Conservation (phyloP, 2,113 vertebrate species). For the Rissa tridactyla region DNA sequence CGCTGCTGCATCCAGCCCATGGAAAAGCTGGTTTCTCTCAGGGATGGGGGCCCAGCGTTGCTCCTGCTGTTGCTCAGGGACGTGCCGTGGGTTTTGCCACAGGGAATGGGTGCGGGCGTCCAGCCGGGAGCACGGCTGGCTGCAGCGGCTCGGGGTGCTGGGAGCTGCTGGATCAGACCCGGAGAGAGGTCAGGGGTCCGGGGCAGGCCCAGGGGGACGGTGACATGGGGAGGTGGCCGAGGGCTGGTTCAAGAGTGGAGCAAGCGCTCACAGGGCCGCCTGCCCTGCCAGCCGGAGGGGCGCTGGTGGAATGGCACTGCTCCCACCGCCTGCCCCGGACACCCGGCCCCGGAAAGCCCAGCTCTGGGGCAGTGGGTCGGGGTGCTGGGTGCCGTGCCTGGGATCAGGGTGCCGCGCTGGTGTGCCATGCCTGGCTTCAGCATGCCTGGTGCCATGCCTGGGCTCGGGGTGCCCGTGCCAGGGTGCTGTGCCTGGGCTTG, state of each 20-base stretch:
- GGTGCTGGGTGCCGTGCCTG: neutral
- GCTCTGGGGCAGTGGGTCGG: neutral
- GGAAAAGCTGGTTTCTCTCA: neutral
- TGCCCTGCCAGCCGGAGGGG: neutral
- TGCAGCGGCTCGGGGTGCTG: neutral
- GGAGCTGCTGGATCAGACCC: neutral
- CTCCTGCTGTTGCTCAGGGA: neutral
- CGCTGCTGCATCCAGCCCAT: rapidly evolving
- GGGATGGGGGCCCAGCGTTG: neutral
- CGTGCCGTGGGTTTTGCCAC: rapidly evolving
- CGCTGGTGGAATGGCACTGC: neutral
- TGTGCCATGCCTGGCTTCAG: neutral
- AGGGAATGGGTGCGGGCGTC: neutral
- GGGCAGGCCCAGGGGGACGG: rapidly evolving
- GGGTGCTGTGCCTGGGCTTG: neutral
- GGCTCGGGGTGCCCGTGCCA: neutral
- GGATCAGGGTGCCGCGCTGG: too few relatives aligned
- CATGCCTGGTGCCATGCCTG: too few relatives aligned
- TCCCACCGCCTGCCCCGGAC: neutral
- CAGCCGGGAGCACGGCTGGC: neutral
- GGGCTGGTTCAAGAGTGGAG: neutral
- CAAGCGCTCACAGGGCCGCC: neutral
- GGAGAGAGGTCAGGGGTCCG: neutral
- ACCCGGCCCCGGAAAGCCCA: neutral
- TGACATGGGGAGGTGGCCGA: rapidly evolving